Base-by-base conservation (phyloP, 2,888 invertebrate species). In the Euzophera pinguis region DNA sequence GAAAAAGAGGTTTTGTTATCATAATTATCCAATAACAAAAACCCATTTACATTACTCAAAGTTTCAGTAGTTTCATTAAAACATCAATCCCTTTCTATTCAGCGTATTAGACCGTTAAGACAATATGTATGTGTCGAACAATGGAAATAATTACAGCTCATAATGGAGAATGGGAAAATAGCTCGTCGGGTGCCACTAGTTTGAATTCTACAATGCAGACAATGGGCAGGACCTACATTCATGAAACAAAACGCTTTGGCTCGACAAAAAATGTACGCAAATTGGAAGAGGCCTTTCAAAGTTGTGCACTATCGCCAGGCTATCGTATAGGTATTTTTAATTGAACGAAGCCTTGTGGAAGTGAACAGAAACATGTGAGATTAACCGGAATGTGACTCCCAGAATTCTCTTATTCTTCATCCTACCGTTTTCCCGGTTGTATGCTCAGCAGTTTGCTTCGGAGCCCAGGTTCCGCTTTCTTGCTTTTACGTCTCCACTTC, bases 81-180 rank as follows among this genome's bases (percentile, higher is more conserved):
- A 22, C 16, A 17, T 41, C 41, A 8, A 41, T 17, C 16, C 12
- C 9, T 9, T 29, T 10, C 14, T 34, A 45, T 45, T 45, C 34
- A 45, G 32, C 58, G 69, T 67, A 69, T 67, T 64, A 66, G 64
- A 67, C 65, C 65, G 61, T 64, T 72, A 77, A 73, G 74, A 74
- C 73, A 73, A 67, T 77, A 76, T 77, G 77, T 77, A 78, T 79
- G 77, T 81, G 73, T 77, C 67, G 62, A 76, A 86, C 88, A 88
- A 87, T 85, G 82, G 73, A 72, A 73, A 84, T 84, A 84, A 85
- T 83, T 78, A 78, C 77, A 72, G 72, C 65, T 78, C 71, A 84
- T 84, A 85, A 85, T 84, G 67, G 79, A 64, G 84, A 87, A 86
- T 84, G 84, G 77, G 82, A 86, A 86, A 85, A 85, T 84, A 75